phyloP scores from a whole-genome alignment of 2,113 vertebrate genomes.

The Gracilinanus agilis region DNA sequence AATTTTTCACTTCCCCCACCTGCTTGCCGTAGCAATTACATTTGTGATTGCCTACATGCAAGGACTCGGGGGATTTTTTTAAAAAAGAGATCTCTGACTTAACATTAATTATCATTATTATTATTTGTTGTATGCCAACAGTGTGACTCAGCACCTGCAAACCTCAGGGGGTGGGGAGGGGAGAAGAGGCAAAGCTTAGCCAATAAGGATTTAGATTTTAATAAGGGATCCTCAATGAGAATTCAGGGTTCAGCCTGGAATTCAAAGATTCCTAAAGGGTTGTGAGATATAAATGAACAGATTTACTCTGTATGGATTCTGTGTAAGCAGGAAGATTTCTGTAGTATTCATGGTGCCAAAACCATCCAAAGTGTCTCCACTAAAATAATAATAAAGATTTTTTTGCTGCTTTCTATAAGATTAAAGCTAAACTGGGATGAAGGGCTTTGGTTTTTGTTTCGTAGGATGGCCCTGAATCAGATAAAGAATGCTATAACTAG shows the following conservation, averaged over 20 bases:
- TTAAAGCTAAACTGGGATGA: constrained; percentile 66
- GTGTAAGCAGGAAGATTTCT: not conserved
- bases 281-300: not conserved
- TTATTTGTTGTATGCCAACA: constrained; percentile 60
- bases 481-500: constrained; percentile 80
- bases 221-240: not conserved
- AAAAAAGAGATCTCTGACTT: constrained; percentile 40
- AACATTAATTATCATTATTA: constrained; percentile 60
- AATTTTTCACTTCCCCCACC: constrained; percentile 58
- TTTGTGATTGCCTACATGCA: constrained; percentile 61
- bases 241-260: not conserved
- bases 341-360: not conserved
- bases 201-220: constrained; percentile 32
- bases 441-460: constrained; percentile 57
- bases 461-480: constrained; percentile 77
- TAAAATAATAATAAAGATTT: constrained; percentile 39
- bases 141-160: constrained; percentile 61
- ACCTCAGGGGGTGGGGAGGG: constrained; percentile 29
- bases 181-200: constrained; percentile 50
- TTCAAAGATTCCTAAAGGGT: not conserved
- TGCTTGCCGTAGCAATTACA: constrained; percentile 27
- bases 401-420: constrained; percentile 75
- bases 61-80: constrained; percentile 63
- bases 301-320: not conserved
- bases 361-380: not conserved